Conservation (phyloP, 53 echinoderm and acorn worm genomes). For the Zoroaster sp. region DNA sequence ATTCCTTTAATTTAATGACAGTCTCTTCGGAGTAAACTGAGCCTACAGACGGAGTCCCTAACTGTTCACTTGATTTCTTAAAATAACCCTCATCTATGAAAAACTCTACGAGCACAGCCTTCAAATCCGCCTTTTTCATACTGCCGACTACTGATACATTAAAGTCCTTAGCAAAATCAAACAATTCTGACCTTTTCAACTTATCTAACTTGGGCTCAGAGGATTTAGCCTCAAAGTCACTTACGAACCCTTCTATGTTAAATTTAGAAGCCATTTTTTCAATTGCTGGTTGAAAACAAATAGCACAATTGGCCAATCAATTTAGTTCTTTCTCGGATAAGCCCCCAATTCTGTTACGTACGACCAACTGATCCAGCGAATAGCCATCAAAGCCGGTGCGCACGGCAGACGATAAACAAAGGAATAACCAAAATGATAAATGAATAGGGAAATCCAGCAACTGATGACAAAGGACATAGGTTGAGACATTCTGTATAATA, state of each 20-base stretch:
- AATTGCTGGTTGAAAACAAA: too few relatives aligned
- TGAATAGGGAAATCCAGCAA: too few relatives aligned
- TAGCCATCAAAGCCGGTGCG: too few relatives aligned
- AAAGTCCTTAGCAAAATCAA: constrained; percentile 12
- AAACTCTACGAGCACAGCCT: constrained; percentile 2
- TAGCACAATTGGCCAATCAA: too few relatives aligned
- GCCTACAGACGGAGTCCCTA: not conserved
- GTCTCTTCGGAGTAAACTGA: not conserved
- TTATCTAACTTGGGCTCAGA: constrained; percentile 1
- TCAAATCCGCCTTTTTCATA: constrained; percentile 22
- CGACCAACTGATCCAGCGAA: too few relatives aligned
- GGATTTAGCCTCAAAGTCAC: not conserved
- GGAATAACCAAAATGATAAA: too few relatives aligned
- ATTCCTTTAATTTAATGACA: not conserved
- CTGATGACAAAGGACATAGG: too few relatives aligned
- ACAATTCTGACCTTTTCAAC: constrained; percentile 14
- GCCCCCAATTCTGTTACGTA: too few relatives aligned
- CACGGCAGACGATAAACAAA: too few relatives aligned
- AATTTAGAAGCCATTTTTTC: constrained; percentile 28
- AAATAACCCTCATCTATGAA: not conserved
- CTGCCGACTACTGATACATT: constrained; percentile 6
- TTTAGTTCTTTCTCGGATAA: too few relatives aligned
- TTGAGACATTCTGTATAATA: too few relatives aligned
- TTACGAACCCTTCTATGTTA: not conserved
- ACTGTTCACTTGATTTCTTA: too few relatives aligned